phyloP scores from a whole-genome alignment of 2,797 vertebrate species.

The Fistularia commersonii region DNA sequence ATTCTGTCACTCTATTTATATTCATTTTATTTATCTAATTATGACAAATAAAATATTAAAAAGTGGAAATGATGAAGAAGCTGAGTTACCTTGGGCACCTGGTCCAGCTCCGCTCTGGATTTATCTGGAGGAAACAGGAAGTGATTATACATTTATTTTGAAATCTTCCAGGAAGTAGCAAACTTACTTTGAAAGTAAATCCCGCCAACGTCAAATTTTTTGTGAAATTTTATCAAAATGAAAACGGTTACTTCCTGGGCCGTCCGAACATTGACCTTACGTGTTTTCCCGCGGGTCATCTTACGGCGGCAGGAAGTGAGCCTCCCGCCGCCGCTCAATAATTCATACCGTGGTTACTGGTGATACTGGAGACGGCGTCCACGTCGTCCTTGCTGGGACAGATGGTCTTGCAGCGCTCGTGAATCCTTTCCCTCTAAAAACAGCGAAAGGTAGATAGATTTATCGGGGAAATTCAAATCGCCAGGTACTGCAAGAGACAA shows the following conservation, averaged over 20 bases:
- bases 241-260: too few relatives aligned
- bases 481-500: too few relatives aligned
- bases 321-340: slow-evolving; percentile 23
- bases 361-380: slow-evolving; percentile 76
- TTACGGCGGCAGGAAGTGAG: neutral
- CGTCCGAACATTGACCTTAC: too few relatives aligned
- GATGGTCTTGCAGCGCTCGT: slow-evolving; percentile 87
- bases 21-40: too few relatives aligned
- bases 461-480: too few relatives aligned
- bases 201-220: too few relatives aligned
- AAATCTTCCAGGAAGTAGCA: too few relatives aligned
- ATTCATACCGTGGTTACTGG: slow-evolving; percentile 83
- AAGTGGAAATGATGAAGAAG: neutral
- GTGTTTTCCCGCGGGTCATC: too few relatives aligned
- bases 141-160: neutral
- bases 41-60: too few relatives aligned
- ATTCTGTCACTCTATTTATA: too few relatives aligned
- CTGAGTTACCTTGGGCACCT: slow-evolving; percentile 91
- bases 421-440: slow-evolving; percentile 88
- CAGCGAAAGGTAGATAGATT: neutral
- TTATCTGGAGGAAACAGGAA: slow-evolving; percentile 78
- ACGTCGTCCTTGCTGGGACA: slow-evolving; percentile 88
- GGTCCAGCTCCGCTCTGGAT: slow-evolving; percentile 93
- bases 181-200: too few relatives aligned
- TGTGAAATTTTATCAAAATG: too few relatives aligned